Base-by-base conservation (phyloP, 2,888 invertebrate genomes). In the Mythimna albipuncta region DNA sequence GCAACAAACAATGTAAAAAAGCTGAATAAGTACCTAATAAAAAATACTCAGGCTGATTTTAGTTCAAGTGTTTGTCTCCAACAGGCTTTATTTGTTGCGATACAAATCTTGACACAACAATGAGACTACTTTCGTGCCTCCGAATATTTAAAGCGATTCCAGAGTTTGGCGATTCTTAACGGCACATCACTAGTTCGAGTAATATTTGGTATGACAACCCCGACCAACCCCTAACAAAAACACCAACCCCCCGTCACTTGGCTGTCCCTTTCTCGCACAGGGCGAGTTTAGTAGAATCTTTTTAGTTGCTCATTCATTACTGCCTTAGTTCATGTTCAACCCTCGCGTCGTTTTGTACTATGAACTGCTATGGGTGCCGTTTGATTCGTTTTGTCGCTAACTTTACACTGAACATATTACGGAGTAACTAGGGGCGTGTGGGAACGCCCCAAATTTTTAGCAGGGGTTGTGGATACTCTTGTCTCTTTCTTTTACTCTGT, bases 401-500 rank as follows among this genome's bases (percentile, higher is more conserved):
- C 80, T 69, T 76, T 58, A 72, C 74, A 69, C 69, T 73, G 72
- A 75, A 67, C 79, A 64, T 69, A 75, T 50, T 78, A 72, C 83
- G 79, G 87, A 89, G 83, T 84, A 79, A 83, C 89, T 79, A 87
- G 86, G 87, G 86, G 84, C 83, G 86, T 78, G 74, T 83, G 91
- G 91, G 88, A 89, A 93, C 94, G 94, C 94, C 94, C 92, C 91
- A 88, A 93, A 90, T 90, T 84, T 79, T 67, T 67, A 59, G 67
- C 69, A 82, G 89, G 88, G 84, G 83, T 86, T 81, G 84, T 83
- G 84, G 83, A 85, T 93, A 89, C 82, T 72, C 87, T 90, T 88
- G 91, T 95, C 95, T 93, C 94, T 92, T 89, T 95, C 94, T 87
- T 81, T 83, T 93, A 72, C 82, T 84, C 87, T 87, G 87, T 87